Evolutionary conservation across 2,797 vertebrate species (phyloP).

Genomic region (Pantherophis alleghaniensis): DNA sequence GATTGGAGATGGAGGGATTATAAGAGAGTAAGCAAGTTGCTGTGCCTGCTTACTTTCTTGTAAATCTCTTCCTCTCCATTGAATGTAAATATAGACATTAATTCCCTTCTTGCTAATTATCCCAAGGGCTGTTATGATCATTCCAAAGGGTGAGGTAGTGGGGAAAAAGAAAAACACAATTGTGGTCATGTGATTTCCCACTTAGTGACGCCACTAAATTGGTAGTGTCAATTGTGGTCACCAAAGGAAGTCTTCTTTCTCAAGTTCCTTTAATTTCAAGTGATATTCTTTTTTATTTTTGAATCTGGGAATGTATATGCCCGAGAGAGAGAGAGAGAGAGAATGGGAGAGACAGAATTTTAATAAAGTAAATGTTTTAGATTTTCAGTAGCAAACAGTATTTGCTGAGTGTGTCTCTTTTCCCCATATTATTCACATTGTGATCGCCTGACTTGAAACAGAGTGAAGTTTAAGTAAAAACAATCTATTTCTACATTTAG

Average conservation of each 20-base stretch:
- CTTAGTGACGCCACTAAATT: neutral
- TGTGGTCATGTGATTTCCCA: neutral
- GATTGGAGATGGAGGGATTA: neutral
- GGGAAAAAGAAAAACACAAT: neutral
- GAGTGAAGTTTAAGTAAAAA: neutral
- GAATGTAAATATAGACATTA: neutral
- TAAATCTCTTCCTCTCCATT: neutral
- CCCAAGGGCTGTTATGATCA: neutral
- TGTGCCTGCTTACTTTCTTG: neutral
- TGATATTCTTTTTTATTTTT: neutral
- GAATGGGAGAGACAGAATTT: neutral
- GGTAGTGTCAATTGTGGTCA: neutral
- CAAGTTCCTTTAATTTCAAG: neutral
- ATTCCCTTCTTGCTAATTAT: neutral
- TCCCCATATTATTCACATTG: neutral
- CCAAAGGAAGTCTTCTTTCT: neutral
- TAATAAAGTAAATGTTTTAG: neutral
- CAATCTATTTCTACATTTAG: constrained; percentile 5
- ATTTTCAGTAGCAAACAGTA: neutral
- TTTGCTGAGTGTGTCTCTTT: neutral
- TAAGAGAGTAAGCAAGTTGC: neutral
- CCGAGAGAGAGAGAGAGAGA: neutral
- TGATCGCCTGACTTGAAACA: neutral
- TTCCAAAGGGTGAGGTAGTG: neutral
- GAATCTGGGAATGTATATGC: neutral